Base-by-base conservation (phyloP, 2,113 vertebrate genomes). In the Nothobranchius furzeri region DNA sequence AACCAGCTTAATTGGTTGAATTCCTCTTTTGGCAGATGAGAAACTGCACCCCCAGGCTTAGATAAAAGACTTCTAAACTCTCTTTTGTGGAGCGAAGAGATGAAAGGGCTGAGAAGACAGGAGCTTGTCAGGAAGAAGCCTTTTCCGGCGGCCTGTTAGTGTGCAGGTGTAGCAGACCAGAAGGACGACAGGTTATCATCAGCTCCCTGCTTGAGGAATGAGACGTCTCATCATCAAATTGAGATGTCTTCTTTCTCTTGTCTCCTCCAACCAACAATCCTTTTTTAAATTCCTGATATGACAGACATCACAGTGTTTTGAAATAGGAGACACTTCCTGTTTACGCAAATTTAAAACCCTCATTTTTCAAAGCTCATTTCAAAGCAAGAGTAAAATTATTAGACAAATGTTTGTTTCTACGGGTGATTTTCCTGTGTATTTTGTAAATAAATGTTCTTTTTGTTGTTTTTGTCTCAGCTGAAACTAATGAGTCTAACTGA, bases 61-160 rank as follows among this genome's bases (percentile, higher is more conserved):
- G 88, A 92, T 89, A 90, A 92, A 91, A 89, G 85, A 83, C 83
- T 82, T 79, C 85, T 86, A 84, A 87, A 86, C 83, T 88, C 76
- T 76, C 85, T 85, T 87, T 91, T 92, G 90, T 90, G 85, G 79
- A 78, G 82, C 51, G 61, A 73, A 65, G 63, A 91, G 88, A 93
- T 92, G 91, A 92, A 90, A 93, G 87, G 82, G 82, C 75, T 85
- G 63, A 65, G 78, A 76, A 85, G 88, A 90, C 85, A 84, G 86
- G 75, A 87, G 88, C 86, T 79, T 90, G 91, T 93, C 89, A 90
- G 81, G 68, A 82, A 73, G 77, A 76, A 80, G 75, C 67, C 60
- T 54, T 66, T 82, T 76, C 70, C 79, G 78, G 85, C 84, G 78
- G 85, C 72, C 86, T 79, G 78, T 87, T 83, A 89, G 78, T 61